These are phyloP conservation scores for Bombus confusus DNA, from an alignment of 1,140 invertebrate species.

Conservation along the genomic window DNA sequence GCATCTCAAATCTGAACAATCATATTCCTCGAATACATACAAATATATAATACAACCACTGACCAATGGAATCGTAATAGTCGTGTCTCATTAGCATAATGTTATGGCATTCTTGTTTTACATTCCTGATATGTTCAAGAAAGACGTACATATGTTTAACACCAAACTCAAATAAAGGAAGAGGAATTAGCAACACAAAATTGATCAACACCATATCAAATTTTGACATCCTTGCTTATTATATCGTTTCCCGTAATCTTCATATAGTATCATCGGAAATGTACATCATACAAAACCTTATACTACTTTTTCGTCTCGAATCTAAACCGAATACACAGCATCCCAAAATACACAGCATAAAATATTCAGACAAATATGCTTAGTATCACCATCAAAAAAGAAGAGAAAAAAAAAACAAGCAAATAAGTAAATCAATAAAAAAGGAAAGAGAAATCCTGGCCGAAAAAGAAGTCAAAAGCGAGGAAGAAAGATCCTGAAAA, in stretches of 20 bases:
- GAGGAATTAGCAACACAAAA: neutral
- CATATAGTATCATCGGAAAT: too few relatives aligned
- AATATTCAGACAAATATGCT: too few relatives aligned
- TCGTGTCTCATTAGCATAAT: neutral
- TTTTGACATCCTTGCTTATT: too few relatives aligned
- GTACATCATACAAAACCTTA: too few relatives aligned
- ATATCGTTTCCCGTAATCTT: too few relatives aligned
- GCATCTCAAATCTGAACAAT: neutral
- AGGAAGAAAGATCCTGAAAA: constrained; percentile 22
- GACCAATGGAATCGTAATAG: neutral
- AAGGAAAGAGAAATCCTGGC: neutral
- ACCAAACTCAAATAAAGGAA: too few relatives aligned
- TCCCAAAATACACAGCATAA: neutral
- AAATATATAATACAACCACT: neutral
- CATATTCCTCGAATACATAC: too few relatives aligned
- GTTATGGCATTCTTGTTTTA: too few relatives aligned
- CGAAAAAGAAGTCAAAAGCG: constrained; percentile 17
- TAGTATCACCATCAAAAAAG: neutral
- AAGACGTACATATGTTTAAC: too few relatives aligned
- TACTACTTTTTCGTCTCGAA: too few relatives aligned
- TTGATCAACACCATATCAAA: neutral
- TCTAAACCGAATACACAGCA: neutral
- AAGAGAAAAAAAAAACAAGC: too few relatives aligned
- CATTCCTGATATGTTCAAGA: too few relatives aligned
- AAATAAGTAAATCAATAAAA: neutral